Percentiles rank a stretch among this genome's conserved stretches.
phyloP scores from a whole-genome alignment of 2,888 invertebrate genomes.

The Tuta absoluta region DNA sequence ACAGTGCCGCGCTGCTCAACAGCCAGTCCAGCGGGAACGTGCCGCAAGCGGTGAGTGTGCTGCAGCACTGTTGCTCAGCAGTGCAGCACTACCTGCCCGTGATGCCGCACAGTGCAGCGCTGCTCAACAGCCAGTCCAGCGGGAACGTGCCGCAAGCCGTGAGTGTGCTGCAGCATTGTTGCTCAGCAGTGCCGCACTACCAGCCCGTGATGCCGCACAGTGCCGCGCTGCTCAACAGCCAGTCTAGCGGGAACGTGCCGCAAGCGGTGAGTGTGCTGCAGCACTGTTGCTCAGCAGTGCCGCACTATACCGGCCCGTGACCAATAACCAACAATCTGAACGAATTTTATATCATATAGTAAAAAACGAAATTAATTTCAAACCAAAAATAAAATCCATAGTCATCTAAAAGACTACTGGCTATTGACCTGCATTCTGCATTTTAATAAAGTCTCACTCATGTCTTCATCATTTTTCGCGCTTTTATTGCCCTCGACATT shows the following conservation, averaged over 20 bases:
- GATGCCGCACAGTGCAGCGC: conserved; percentile 43
- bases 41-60: conserved; percentile 63
- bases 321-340: not conserved
- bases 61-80: not conserved
- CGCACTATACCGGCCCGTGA: not conserved
- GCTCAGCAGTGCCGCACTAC: not conserved
- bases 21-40: conserved; percentile 84
- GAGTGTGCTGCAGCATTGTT: conserved; percentile 29
- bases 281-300: not conserved
- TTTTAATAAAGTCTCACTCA: not conserved
- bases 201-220: conserved; percentile 30
- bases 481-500: not conserved
- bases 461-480: not conserved
- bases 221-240: conserved; percentile 76
- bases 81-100: not conserved
- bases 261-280: conserved; percentile 54
- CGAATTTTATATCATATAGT: too few relatives aligned
- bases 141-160: conserved; percentile 81
- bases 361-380: not conserved
- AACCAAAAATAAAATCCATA: not conserved
- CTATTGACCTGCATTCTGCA: not conserved
- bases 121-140: conserved; percentile 83
- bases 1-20: conserved; percentile 67
- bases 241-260: conserved; percentile 84
- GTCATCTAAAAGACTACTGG: not conserved